Base-by-base conservation (phyloP, 1,140 invertebrate genomes). In the Arion vulgaris region DNA sequence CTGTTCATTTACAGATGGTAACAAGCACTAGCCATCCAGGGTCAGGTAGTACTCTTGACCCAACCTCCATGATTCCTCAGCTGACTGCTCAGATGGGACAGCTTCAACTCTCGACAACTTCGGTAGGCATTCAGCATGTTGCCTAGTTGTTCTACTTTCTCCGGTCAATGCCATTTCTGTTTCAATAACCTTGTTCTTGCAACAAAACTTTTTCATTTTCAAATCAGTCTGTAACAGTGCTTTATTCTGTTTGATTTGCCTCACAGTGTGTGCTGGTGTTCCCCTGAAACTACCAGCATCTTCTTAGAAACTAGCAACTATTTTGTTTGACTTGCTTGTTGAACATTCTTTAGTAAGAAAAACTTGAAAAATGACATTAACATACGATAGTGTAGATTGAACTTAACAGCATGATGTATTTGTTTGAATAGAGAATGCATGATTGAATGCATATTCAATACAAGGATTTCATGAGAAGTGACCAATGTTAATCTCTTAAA, bases 21-120 rank as follows among this genome's bases (percentile, higher is more conserved):
- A 73, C 69, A 69, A 71, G 49, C 32, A 80, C 53, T 51, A 81
- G 71, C 38, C 68, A 74, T 51, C 41, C 80, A 13, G 71, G 69
- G 19, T 73, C 80, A 38, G 71, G 80, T 32, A 74, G 80, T 74
- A 38, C 80, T 32, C 80, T 81, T 36, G 80, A 81, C 51, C 80
- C 69, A 39, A 2, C 80, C 17, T 81, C 80, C 41, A 36, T 81
- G 80, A 72, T 81, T 72, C 80, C 80, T 38, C 80, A 81, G 34
- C 71, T 81, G 80, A 74, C 80, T 0, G 51, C 69, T 51, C 80
- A 81, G 80, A 81, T 81, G 80, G 80, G 80, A 57, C 80, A 81
- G 51, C 80, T 81, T 36, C 80, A 81, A 41, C 71, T 81, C 9
- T 81, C 80, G 19, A 57, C 45, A 34, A 81, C 80, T 32, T 81